Evolutionary conservation across 2,113 vertebrate species (phyloP).

Genomic region (Podarcis raffonei): DNA sequence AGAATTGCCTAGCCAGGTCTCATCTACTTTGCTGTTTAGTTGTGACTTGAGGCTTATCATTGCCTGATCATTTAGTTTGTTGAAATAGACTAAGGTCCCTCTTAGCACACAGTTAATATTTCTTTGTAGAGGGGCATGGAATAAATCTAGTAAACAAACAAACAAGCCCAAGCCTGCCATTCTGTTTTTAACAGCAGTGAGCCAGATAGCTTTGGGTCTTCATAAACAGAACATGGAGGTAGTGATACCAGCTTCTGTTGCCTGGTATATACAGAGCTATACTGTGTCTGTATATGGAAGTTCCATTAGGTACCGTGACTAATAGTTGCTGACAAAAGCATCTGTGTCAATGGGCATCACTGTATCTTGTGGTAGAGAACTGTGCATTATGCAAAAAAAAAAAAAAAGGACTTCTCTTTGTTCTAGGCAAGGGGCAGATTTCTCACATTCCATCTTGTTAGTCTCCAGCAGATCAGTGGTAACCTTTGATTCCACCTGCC

Average conservation of each 20-base stretch:
- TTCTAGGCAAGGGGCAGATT: not conserved
- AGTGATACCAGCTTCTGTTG: not conserved
- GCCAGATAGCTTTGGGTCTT: not conserved
- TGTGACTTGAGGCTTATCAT: not conserved
- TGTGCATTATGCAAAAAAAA: not conserved
- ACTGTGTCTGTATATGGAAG: not conserved
- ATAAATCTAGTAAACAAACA: too few species aligned
- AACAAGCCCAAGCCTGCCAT: not conserved
- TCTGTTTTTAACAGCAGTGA: not conserved
- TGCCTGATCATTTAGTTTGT: not conserved
- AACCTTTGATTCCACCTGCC: not conserved
- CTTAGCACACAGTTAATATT: not conserved
- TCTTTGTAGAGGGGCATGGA: not conserved
- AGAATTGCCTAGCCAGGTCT: not conserved
- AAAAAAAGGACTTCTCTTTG: not conserved
- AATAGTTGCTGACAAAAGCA: not conserved
- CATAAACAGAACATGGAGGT: not conserved
- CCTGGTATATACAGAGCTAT: not conserved
- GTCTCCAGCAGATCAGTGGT: not conserved
- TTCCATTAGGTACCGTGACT: too few species aligned
- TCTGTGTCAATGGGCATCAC: not conserved
- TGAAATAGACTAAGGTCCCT: not conserved
- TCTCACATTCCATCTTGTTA: not conserved
- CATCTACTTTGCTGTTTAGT: not conserved
- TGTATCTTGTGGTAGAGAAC: not conserved